phyloP scores from a whole-genome alignment of 2,888 invertebrate species.

The Tubulanus polymorphus region DNA sequence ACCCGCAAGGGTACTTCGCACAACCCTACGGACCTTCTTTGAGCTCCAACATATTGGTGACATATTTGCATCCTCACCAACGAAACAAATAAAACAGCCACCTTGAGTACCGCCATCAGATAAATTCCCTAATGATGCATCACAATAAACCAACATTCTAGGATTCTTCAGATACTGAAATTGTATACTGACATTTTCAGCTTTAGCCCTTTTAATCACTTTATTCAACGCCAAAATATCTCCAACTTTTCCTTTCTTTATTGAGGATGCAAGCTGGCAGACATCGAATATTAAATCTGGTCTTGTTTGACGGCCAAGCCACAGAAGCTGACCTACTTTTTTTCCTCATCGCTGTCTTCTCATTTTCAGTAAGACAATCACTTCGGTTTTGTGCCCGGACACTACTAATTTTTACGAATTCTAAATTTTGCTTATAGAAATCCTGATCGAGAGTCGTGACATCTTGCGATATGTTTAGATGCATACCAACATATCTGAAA shows the following conservation, averaged over 20 bases:
- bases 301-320: conserved; percentile 7
- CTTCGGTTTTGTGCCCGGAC: not conserved
- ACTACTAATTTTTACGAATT: not conserved
- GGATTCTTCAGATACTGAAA: too few species aligned
- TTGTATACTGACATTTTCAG: too few species aligned
- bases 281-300: conserved; percentile 4
- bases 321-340: conserved; percentile 2
- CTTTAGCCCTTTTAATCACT: conserved; percentile 3
- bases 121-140: not conserved
- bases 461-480: not conserved
- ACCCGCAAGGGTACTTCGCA: conserved; percentile 2
- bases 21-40: conserved; percentile 5
- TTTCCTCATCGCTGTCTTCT: not conserved
- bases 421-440: not conserved
- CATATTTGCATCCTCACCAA: too few species aligned
- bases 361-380: not conserved
- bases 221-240: conserved; percentile 6
- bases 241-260: conserved; percentile 4
- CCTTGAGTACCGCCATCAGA: too few species aligned
- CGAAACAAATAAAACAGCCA: too few species aligned
- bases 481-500: conserved; percentile 3
- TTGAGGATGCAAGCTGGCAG: not conserved
- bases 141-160: not conserved
- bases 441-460: not conserved
- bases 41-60: too few species aligned